Evolutionary conservation across 1,140 invertebrate genomes (phyloP).

Genomic region (Helicoverpa armigera): DNA sequence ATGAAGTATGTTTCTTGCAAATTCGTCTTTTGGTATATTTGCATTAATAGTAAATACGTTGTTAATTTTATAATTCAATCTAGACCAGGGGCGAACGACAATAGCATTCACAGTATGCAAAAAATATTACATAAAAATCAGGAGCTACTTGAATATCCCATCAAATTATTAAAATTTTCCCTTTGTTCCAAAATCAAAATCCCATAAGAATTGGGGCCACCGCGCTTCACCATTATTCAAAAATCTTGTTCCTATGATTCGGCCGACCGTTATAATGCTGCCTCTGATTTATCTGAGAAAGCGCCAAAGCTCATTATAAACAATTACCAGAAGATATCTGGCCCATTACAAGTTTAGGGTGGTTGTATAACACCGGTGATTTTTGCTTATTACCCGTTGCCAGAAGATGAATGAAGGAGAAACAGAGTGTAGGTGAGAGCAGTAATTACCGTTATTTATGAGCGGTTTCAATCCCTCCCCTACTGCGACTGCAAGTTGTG

Average conservation of each 20-base stretch:
- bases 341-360: conserved; percentile 13
- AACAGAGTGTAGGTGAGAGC: conserved; percentile 52
- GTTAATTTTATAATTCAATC: background rate
- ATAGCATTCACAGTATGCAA: background rate
- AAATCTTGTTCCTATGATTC: conserved; percentile 39
- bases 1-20: conserved; percentile 71
- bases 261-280: conserved; percentile 2
- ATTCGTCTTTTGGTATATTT: conserved; percentile 55
- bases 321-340: conserved; percentile 21
- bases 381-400: conserved; percentile 37
- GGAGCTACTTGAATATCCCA: conserved; percentile 21
- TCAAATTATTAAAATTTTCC: conserved; percentile 41
- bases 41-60: background rate
- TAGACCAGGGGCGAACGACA: background rate
- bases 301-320: conserved; percentile 54
- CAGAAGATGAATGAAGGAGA: conserved; percentile 57
- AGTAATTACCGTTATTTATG: conserved; percentile 82
- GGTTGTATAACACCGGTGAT: conserved; percentile 21
- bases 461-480: conserved; percentile 73
- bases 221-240: conserved; percentile 58
- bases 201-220: conserved; percentile 26
- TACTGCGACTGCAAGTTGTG: conserved; percentile 76
- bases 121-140: conserved; percentile 23
- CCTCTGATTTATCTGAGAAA: conserved; percentile 44
- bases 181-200: conserved; percentile 47